Conservation (phyloP, 2,888 invertebrate species). For the Ceramica pisi region DNA sequence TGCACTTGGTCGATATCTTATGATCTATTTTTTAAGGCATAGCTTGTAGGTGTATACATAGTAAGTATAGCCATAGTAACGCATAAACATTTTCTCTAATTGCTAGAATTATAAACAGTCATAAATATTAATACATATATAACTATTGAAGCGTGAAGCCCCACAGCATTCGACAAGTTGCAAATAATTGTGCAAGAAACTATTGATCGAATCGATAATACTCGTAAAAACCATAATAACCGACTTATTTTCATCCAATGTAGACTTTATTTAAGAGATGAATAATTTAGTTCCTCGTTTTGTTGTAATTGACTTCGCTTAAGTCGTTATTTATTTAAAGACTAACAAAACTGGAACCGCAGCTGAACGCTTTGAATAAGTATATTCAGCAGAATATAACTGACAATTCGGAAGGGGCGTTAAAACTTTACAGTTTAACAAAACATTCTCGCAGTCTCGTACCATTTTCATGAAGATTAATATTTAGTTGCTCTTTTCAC, state of each 20-base stretch:
- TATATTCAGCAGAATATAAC: neutral
- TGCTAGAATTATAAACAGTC: no score
- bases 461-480: no score
- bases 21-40: no score
- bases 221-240: conserved; percentile 17
- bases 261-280: conserved; percentile 14
- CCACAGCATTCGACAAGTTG: conserved; percentile 24
- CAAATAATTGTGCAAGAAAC: conserved; percentile 45
- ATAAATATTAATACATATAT: neutral
- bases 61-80: no score
- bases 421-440: no score
- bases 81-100: no score
- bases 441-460: no score
- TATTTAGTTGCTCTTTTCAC: no score
- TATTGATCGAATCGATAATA: conserved; percentile 41
- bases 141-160: conserved; percentile 40
- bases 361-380: neutral
- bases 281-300: conserved; percentile 27
- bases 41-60: no score
- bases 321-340: conserved; percentile 40
- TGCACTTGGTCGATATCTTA: no score
- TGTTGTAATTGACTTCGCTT: conserved; percentile 20
- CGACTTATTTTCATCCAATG: neutral
- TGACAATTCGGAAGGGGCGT: neutral
- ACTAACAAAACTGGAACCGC: conserved; percentile 33